A percentile compares a stretch with the other conserved stretches of the same genome.
Evolutionary conservation across 2,113 vertebrate genomes (phyloP).

Genomic region (Corythoichthys haematopterus): DNA sequence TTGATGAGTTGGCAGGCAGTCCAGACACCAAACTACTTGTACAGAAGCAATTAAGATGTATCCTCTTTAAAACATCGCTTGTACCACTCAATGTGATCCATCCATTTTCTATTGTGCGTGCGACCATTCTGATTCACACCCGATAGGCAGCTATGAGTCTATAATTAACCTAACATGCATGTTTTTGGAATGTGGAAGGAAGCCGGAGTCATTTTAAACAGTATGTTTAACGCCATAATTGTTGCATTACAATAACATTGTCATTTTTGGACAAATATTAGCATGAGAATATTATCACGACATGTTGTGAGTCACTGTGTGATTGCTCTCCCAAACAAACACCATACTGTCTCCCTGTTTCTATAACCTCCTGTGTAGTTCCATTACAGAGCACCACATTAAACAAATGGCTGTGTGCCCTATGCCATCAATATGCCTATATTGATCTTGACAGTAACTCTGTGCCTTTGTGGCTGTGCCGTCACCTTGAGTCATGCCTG

Average conservation of each 20-base stretch:
- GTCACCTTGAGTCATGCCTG: conserved; percentile 73
- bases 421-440: conserved; percentile 41
- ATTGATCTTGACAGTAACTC: conserved; percentile 60
- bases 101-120: too few relatives aligned
- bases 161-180: neutral
- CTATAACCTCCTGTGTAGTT: conserved; percentile 30
- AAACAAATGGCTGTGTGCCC: conserved; percentile 40
- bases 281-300: neutral
- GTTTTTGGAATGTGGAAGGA: neutral
- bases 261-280: neutral
- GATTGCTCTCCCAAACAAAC: conserved; percentile 1
- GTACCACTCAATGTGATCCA: neutral
- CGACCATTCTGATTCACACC: neutral
- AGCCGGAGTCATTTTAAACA: neutral
- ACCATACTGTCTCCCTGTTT: neutral
- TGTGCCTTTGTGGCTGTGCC: conserved; percentile 48
- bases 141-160: neutral
- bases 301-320: too few relatives aligned
- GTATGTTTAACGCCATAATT: neutral
- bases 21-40: neutral
- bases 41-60: neutral
- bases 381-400: conserved; percentile 46
- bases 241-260: neutral
- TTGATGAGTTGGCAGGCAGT: neutral
- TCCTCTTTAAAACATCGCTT: neutral